Conservation (phyloP, 2,888 invertebrate species). For the Ophion slaviceki region DNA sequence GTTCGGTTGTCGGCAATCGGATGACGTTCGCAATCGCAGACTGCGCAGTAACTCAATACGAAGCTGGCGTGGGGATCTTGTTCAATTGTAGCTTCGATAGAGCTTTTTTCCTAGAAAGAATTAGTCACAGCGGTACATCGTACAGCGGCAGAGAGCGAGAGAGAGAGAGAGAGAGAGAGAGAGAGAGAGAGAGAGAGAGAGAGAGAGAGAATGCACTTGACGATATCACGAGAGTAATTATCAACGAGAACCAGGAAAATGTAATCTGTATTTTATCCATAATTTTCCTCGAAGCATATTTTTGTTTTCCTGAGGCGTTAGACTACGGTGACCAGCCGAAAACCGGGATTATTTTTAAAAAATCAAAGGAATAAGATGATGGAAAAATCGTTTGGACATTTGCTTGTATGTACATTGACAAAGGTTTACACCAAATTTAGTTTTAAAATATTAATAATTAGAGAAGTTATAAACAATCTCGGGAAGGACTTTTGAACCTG, state of each 20-base stretch:
- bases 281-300: not conserved
- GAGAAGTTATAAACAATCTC: too few relatives aligned
- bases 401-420: too few relatives aligned
- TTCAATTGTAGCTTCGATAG: constrained; percentile 18
- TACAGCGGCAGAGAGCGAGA: not conserved
- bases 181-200: not conserved
- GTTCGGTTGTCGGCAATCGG: constrained; percentile 6
- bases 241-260: not conserved
- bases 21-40: not conserved
- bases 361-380: too few relatives aligned
- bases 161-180: not conserved
- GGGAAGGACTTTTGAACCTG: too few relatives aligned
- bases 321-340: too few relatives aligned
- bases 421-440: too few relatives aligned
- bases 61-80: not conserved
- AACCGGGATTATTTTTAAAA: too few relatives aligned
- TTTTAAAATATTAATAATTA: too few relatives aligned
- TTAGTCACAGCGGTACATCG: constrained; percentile 22
- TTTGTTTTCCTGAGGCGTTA: not conserved
- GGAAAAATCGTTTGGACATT: too few relatives aligned
- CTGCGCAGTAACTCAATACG: constrained; percentile 11
- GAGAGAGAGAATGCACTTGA: not conserved
- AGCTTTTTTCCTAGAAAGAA: constrained; percentile 34
- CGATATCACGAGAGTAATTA: not conserved
- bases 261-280: not conserved